Conservation (phyloP, 2,797 vertebrate genomes). For the Streptopelia turtur region DNA sequence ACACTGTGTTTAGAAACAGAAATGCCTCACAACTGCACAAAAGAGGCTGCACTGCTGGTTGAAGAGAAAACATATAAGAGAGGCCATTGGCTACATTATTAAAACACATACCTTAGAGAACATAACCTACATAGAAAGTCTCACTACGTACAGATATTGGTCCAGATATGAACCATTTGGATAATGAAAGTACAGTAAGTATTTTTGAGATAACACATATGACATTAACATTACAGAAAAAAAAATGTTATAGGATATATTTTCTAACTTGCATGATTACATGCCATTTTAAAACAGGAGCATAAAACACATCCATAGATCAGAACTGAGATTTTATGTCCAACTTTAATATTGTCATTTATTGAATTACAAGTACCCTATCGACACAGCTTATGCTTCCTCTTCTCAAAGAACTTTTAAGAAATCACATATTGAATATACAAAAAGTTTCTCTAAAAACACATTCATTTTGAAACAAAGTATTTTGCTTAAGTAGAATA, state of each 20-base stretch:
- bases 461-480: not conserved
- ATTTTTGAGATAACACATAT: not conserved
- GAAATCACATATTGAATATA: not conserved
- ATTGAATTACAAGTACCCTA: not conserved
- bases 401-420: not conserved
- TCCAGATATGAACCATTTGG: not conserved
- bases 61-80: not conserved
- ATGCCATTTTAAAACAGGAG: not conserved
- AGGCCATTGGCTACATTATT: not conserved
- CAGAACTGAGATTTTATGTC: not conserved
- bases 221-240: not conserved
- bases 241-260: not conserved
- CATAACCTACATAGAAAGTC: not conserved
- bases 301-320: not conserved
- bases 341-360: not conserved
- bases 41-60: not conserved
- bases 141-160: not conserved
- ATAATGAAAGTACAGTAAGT: not conserved
- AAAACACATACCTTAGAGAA: not conserved
- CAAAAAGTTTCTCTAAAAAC: not conserved
- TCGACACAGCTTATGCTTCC: not conserved
- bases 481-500: not conserved
- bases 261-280: not conserved
- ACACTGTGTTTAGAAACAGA: not conserved
- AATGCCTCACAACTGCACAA: not conserved